phyloP scores from a whole-genome alignment of 2,113 vertebrate species.

The Mugil cephalus region DNA sequence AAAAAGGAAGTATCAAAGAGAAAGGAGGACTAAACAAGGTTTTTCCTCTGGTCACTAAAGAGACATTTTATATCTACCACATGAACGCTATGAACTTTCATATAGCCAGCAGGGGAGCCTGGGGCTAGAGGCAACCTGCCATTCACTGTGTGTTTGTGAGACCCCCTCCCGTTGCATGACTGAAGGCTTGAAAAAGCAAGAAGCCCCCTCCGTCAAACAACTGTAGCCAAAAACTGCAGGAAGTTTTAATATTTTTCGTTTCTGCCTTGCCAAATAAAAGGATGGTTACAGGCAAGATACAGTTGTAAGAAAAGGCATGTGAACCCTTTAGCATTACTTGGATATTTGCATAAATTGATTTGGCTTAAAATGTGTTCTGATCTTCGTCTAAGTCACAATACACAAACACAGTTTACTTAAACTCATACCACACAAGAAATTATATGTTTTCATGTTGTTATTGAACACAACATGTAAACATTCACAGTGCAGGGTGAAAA shows the following conservation, averaged over 20 bases:
- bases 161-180: neutral
- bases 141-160: conserved; percentile 17
- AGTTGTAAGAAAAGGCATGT: too few relatives aligned
- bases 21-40: conserved; percentile 1
- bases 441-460: too few relatives aligned
- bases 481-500: too few relatives aligned
- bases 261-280: neutral
- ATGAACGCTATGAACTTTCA: conserved; percentile 44
- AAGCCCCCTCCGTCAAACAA: neutral
- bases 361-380: too few relatives aligned
- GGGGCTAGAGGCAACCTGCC: conserved; percentile 43
- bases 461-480: too few relatives aligned
- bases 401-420: too few relatives aligned
- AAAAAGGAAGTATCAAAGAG: neutral
- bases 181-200: neutral
- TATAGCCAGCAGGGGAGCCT: conserved; percentile 31
- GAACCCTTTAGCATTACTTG: too few relatives aligned
- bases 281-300: too few relatives aligned
- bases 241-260: neutral
- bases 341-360: too few relatives aligned
- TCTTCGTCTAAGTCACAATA: too few relatives aligned
- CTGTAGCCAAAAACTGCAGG: neutral
- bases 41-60: conserved; percentile 31
- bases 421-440: too few relatives aligned
- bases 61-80: conserved; percentile 21